These are phyloP conservation scores for Eubasilissa regina DNA, from an alignment of 1,140 invertebrate species.

Conservation along the genomic window DNA sequence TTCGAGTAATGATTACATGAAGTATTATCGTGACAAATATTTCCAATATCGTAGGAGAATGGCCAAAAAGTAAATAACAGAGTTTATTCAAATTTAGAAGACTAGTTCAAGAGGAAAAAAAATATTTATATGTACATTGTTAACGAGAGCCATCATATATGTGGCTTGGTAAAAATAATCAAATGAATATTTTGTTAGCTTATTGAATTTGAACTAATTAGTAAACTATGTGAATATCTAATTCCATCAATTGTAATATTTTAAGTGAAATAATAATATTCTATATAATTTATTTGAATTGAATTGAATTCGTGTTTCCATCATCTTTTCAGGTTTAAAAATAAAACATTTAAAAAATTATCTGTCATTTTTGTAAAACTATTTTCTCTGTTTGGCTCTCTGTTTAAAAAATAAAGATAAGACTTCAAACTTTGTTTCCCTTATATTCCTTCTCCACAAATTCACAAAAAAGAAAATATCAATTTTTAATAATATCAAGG, in stretches of 20 bases:
- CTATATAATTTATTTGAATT: background rate
- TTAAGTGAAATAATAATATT: background rate
- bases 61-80: constrained; percentile 36
- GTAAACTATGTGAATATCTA: no score
- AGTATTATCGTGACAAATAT: constrained; percentile 45
- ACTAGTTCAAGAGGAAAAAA: constrained; percentile 37
- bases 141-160: background rate
- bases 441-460: constrained; percentile 7
- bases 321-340: background rate
- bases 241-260: background rate
- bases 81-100: constrained; percentile 40
- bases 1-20: constrained; percentile 17
- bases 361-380: constrained; percentile 1
- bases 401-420: constrained; percentile 44
- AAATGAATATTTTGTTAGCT: constrained; percentile 18
- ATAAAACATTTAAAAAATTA: background rate
- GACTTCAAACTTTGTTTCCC: constrained; percentile 6
- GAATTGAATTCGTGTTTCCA: background rate
- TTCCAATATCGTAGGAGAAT: constrained; percentile 28
- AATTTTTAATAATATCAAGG: no score
- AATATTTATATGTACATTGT: constrained; percentile 43
- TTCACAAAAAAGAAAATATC: no score
- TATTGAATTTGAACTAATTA: constrained; percentile 14
- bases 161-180: constrained; percentile 7
- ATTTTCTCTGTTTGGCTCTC: constrained; percentile 33